A percentile compares a stretch with the other conserved stretches of the same genome.
Conservation (phyloP, 2,113 vertebrate genomes). For the Ondatra zibethicus region DNA sequence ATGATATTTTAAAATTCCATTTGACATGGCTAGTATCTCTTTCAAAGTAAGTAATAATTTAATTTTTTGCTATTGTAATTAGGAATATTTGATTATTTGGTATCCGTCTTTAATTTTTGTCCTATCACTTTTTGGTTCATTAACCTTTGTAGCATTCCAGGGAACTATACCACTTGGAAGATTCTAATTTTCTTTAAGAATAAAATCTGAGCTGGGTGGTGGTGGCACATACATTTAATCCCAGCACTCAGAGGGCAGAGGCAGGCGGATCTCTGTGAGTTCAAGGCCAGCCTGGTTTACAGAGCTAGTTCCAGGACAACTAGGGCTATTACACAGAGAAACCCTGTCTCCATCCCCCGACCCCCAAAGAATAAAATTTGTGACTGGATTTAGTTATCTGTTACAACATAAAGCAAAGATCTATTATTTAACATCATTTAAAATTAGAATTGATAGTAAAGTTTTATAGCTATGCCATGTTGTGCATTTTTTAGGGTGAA, state of each 20-base stretch:
- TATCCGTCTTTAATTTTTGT: slow-evolving; percentile 8
- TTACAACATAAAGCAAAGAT: not conserved
- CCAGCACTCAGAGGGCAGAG: too few species aligned
- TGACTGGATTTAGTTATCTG: slow-evolving; percentile 8
- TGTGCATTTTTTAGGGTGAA: not conserved
- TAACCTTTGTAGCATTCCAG: not conserved
- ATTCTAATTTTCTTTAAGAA: not conserved
- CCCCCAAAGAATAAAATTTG: not conserved
- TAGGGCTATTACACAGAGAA: too few species aligned
- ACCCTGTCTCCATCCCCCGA: too few species aligned
- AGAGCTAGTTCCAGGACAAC: too few species aligned
- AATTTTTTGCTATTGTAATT: not conserved
- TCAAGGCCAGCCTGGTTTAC: too few species aligned
- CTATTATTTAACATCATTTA: slow-evolving; percentile 9
- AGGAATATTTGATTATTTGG: slow-evolving; percentile 1
- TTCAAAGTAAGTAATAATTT: not conserved
- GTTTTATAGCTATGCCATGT: not conserved
- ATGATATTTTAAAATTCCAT: not conserved
- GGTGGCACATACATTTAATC: too few species aligned
- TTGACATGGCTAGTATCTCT: not conserved
- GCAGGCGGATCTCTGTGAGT: too few species aligned
- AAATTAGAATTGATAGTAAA: slow-evolving; percentile 9
- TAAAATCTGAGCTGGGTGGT: not conserved
- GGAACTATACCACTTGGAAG: not conserved
- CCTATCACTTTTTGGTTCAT: not conserved